These are phyloP conservation scores for Prunella strophiata DNA, from an alignment of 2,797 vertebrate species.

Conservation along the genomic window DNA sequence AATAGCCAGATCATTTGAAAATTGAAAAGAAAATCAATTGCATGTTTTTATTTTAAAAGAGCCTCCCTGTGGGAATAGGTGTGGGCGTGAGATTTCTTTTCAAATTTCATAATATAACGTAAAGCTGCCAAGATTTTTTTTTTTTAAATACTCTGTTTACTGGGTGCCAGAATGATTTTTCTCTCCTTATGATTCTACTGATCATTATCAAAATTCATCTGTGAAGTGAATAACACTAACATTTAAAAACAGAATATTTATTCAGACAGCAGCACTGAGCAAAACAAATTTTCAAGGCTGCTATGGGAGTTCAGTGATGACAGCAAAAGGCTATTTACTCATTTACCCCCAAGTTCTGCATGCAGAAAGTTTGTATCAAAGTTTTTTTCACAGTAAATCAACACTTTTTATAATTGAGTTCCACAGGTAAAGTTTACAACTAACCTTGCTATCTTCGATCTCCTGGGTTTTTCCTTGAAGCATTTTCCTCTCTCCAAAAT, in stretches of 20 bases:
- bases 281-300: slow-evolving; percentile 15
- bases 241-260: neutral
- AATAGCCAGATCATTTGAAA: slow-evolving; percentile 30
- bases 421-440: slow-evolving; percentile 69
- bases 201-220: slow-evolving; percentile 2
- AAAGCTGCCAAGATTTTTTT: slow-evolving; percentile 39
- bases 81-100: slow-evolving; percentile 60
- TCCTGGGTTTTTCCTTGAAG: slow-evolving; percentile 80
- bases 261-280: neutral
- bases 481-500: slow-evolving; percentile 82
- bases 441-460: slow-evolving; percentile 93
- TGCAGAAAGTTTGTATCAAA: neutral
- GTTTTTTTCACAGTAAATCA: neutral
- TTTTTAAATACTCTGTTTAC: neutral
- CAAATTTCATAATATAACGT: slow-evolving; percentile 37
- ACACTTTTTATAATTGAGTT: neutral
- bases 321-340: neutral
- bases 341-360: neutral
- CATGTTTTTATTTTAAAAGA: slow-evolving; percentile 54
- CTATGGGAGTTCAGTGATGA: neutral
- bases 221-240: neutral
- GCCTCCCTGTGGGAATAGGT: slow-evolving; percentile 51
- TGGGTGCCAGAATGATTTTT: neutral
- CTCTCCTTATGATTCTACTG: neutral
- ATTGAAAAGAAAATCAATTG: slow-evolving; percentile 49